Evolutionary conservation across 2,888 invertebrate species (phyloP).

Genomic region (Dendrolimus pini): DNA sequence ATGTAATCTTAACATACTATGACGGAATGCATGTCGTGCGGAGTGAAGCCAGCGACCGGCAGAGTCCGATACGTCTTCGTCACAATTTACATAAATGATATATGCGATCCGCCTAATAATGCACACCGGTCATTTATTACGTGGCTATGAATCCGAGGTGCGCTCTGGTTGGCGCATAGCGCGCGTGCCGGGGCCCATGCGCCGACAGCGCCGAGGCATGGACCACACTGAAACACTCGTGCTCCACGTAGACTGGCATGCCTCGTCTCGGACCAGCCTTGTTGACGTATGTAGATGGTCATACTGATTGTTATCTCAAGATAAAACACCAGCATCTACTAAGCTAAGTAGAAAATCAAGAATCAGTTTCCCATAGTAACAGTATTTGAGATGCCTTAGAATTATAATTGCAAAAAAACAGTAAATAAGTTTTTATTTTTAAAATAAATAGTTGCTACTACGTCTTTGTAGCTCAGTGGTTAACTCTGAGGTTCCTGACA

Average conservation of each 20-base stretch:
- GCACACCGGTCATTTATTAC: conserved; percentile 69
- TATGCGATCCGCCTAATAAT: conserved; percentile 72
- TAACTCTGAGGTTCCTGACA: too few species aligned
- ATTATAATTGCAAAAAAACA: too few species aligned
- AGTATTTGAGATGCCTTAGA: too few species aligned
- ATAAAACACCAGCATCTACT: conserved; percentile 12
- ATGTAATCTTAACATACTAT: conserved; percentile 38
- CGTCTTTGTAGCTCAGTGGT: too few species aligned
- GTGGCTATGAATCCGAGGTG: conserved; percentile 47
- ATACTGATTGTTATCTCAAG: conserved; percentile 9
- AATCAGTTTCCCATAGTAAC: too few species aligned
- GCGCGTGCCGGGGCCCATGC: conserved; percentile 58
- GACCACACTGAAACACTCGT: conserved; percentile 60
- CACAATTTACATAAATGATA: conserved; percentile 77
- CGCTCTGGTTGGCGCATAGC: conserved; percentile 55
- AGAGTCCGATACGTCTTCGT: conserved; percentile 74
- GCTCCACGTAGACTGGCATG: conserved; percentile 29
- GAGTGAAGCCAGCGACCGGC: conserved; percentile 55
- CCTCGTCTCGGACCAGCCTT: conserved; percentile 43
- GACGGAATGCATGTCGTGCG: conserved; percentile 67
- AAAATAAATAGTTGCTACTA: too few species aligned
- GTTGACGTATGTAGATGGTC: conserved; percentile 61
- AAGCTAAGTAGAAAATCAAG: too few species aligned
- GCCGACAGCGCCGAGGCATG: conserved; percentile 51
- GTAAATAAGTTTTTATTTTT: too few species aligned